These are phyloP conservation scores for Galaxea fascicularis DNA, from an alignment of 92 coral and sea anemone species.

Conservation along the genomic window DNA sequence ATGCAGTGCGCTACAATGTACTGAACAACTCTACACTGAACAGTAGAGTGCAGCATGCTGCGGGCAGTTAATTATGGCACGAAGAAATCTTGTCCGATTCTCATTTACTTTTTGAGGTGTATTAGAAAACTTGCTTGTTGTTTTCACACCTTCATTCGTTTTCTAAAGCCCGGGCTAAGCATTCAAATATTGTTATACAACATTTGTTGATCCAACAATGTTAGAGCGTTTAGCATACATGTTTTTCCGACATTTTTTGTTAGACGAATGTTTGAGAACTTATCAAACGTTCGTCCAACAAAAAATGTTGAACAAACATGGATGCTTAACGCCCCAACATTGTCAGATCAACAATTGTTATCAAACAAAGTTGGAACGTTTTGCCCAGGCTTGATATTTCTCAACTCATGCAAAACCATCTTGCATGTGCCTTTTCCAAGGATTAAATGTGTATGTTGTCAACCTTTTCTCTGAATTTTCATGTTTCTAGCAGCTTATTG, in stretches of 20 bases:
- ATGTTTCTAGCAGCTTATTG: conserved; percentile 4
- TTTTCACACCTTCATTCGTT: background rate
- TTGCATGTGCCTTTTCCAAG: too few species aligned
- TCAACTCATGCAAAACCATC: too few species aligned
- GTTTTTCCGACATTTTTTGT: too few species aligned
- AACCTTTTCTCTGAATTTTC: background rate
- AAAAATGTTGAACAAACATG: too few species aligned
- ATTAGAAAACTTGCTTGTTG: background rate
- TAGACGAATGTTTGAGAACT: too few species aligned
- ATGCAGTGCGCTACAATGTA: background rate
- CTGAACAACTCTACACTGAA: background rate
- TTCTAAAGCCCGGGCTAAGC: conserved; percentile 17
- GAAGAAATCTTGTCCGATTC: background rate
- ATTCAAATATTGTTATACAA: conserved; percentile 17
- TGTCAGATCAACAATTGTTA: conserved; percentile 18
- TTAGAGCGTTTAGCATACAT: too few species aligned
- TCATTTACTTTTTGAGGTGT: background rate
- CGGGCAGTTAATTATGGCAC: background rate
- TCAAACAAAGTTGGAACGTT: conserved; percentile 3
- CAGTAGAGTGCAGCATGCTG: conserved; percentile 7
- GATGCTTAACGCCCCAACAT: conserved; percentile 17
- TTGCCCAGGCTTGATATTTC: too few species aligned
- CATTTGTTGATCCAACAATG: too few species aligned
- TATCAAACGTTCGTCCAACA: too few species aligned
- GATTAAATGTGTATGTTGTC: too few species aligned